phyloP scores from a whole-genome alignment of 2,113 vertebrate species.

The cattle (Bos taurus) region DNA sequence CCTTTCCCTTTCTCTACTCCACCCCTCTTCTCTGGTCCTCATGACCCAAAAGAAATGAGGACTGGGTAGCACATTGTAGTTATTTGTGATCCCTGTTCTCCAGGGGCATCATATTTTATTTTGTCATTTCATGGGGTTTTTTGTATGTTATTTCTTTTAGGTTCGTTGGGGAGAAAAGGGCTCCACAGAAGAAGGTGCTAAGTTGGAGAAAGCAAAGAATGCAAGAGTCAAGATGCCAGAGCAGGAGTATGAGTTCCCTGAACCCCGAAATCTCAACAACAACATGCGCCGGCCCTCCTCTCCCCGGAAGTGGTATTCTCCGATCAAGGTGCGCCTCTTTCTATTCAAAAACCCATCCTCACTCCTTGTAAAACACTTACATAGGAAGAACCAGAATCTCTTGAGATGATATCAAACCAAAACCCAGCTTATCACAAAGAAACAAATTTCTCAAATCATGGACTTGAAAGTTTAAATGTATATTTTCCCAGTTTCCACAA shows the following conservation, averaged over 20 bases:
- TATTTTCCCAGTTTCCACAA: background rate
- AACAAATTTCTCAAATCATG: background rate
- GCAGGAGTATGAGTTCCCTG: constrained; percentile 87
- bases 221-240: constrained; percentile 97
- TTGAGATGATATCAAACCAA: background rate
- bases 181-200: constrained; percentile 97
- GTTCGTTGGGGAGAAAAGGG: constrained; percentile 98
- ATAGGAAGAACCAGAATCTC: background rate
- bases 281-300: constrained; percentile 83
- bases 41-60: background rate
- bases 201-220: constrained; percentile 97
- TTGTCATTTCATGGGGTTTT: background rate
- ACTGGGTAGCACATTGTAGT: accelerated
- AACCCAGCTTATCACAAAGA: background rate
- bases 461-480: background rate
- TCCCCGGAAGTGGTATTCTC: constrained; percentile 94
- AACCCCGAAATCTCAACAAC: constrained; percentile 88
- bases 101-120: background rate
- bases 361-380: background rate
- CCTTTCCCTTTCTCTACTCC: background rate
- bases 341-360: background rate
- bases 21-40: background rate
- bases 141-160: constrained; percentile 71
- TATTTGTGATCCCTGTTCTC: background rate
- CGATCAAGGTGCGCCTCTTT: constrained; percentile 89